Evolutionary conservation across 2,888 invertebrate species (phyloP), one percentile per base, ranked within the genome.

Genomic region (Tachina grossa): DNA sequence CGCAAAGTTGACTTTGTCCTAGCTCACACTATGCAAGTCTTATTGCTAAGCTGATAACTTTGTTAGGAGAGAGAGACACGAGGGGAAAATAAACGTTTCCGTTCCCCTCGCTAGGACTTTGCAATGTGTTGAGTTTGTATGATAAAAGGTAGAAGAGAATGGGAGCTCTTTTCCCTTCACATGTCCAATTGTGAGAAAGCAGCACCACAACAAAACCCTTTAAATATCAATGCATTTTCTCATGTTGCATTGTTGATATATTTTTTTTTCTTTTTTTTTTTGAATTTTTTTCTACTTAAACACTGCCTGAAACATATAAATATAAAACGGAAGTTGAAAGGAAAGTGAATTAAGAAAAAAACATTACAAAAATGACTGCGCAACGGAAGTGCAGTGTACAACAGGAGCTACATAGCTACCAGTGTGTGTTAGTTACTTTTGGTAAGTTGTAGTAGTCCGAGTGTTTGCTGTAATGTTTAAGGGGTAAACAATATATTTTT

Each of bases 371-470:
- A 85, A 85, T 85, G 79, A 79, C 85, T 85, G 83, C 75, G 75
- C 85, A 69, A 85, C 85, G 85, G 83, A 85, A 85, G 79, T 85
- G 79, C 83, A 83, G 85, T 83, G 53, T 75, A 71, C 65, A 76
- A 72, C 43, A 74, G 74, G 39, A 65, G 49, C 65, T 16, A 8
- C 51, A 31, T 31, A 16, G 51, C 16, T 51, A 45, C 65, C 65
- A 81, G 49, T 78, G 63, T 85, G 78, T 85, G 78, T 85, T 82
- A 82, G 74, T 75, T 71, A 79, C 78, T 71, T 49, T 71, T 71
- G 49, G 31, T 57, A 14, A 53, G 71, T 61, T 76, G 63, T 53
- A 39, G 39, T 22, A 83, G 45, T n/a, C 63, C 16, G 41, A 14
- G 5, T 49, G 51, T 3, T 57, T 49, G 69, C 39, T 41, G 57